Base-by-base conservation (phyloP, 2,888 invertebrate species). In the Polylopha cassiicola region DNA sequence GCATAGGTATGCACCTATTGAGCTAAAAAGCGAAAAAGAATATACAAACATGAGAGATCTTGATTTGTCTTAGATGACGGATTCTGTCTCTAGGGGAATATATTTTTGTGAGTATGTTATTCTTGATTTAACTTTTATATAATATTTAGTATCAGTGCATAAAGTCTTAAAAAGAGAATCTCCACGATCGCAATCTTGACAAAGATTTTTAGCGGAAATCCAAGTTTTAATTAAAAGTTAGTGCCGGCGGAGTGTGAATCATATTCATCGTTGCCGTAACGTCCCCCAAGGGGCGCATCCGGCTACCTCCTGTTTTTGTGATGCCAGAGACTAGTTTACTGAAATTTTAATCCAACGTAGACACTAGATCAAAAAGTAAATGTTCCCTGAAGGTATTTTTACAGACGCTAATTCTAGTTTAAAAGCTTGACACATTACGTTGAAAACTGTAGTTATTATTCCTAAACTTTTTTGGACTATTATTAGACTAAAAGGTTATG, bases 171-270 rank as follows among this genome's bases (percentile, higher is more conserved):
- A n/a, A n/a, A n/a, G n/a, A n/a, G n/a, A n/a, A 17, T 11, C 24
- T 39, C 8, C 16, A 33, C 27, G 15, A 23, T 37, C 8, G 17
- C 14, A 33, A 36, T 32, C 11, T n/a, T 24, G 23, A 26, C 24
- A 9, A 10, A 18, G 21, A 48, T 61, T 66, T 69, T 73, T 68
- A 64, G 54, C 54, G 43, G 46, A 55, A 58, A 61, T 58, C 58
- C 61, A 61, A 68, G 65, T 71, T 77, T 75, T 77, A 78, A 79
- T 78, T 76, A 76, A 74, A 79, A 73, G 58, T 69, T 68, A 61
- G 58, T 56, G 56, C 58, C 34, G 50, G 51, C 61, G 54, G 57
- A 55, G 53, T 51, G 64, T 67, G 69, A 69, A 73, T 73, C 69
- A 74, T 73, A 68, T 67, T 65, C 70, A 64, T 54, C 50, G 61